Conservation (phyloP, 2,888 invertebrate genomes). For the Acrobasis suavella region DNA sequence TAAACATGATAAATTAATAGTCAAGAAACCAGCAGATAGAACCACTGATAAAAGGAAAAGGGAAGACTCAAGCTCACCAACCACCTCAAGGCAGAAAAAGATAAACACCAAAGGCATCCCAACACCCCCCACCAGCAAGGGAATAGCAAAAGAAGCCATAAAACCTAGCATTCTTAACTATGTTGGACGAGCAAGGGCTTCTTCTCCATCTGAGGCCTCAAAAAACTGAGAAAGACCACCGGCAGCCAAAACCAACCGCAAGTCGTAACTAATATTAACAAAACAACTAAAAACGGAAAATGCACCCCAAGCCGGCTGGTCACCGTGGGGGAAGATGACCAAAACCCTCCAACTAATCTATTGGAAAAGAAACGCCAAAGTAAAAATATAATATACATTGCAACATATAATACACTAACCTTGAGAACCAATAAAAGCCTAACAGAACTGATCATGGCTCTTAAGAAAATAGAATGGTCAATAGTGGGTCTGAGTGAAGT, state of each 20-base stretch:
- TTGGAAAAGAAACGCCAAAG: not conserved
- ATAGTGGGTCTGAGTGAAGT: slow-evolving; percentile 13
- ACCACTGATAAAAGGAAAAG: not conserved
- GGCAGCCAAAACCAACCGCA: not conserved
- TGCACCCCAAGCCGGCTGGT: slow-evolving; percentile 28
- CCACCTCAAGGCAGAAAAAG: not conserved
- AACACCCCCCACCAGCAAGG: no score
- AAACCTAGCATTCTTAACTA: not conserved
- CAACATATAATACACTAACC: slow-evolving; percentile 17
- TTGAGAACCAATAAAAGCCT: no score
- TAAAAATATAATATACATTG: slow-evolving; percentile 15
- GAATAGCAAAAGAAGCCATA: not conserved
- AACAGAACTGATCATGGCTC: not conserved
- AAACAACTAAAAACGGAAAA: not conserved
- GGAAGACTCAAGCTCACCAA: not conserved
- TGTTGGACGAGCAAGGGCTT: not conserved
- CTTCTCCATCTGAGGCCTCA: not conserved
- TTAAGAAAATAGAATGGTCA: slow-evolving; percentile 5
- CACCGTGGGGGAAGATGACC: slow-evolving; percentile 30
- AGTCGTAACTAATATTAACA: no score
- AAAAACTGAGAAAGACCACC: not conserved
- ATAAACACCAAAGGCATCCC: not conserved
- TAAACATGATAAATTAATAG: not conserved
- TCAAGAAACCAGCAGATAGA: not conserved
- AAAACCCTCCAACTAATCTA: slow-evolving; percentile 27